These are phyloP conservation scores for Hemibagrus wyckioides DNA, from an alignment of 2,113 vertebrate species.

Conservation along the genomic window DNA sequence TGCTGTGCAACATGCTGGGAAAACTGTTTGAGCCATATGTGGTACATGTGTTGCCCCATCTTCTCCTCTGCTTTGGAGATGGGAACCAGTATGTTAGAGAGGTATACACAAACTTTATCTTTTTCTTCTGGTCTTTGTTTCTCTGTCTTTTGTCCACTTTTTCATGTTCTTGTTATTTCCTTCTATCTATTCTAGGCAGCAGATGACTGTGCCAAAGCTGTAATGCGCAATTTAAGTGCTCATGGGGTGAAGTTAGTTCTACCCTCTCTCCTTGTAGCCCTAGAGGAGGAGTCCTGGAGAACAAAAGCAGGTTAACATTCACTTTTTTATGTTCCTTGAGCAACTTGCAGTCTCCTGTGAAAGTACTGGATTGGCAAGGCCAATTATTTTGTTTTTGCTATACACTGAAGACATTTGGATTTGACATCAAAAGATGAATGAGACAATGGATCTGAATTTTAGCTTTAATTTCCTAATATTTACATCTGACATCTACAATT, in stretches of 20 bases:
- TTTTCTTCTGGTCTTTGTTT: not conserved
- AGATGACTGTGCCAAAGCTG: constrained; percentile 98
- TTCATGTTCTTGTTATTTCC: not conserved
- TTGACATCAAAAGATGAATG: not conserved
- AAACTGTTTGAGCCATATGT: constrained; percentile 98
- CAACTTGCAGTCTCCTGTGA: not conserved
- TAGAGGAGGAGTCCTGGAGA: constrained; percentile 98
- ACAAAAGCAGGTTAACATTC: constrained; percentile 89
- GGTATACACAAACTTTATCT: constrained; percentile 69
- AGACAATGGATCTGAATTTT: not conserved
- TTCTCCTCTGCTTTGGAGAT: constrained; percentile 96
- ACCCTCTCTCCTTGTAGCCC: constrained; percentile 89
- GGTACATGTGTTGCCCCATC: constrained; percentile 93
- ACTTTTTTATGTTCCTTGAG: not conserved
- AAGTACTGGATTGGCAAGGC: not conserved
- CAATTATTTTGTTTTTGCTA: not conserved
- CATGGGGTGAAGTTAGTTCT: constrained; percentile 97
- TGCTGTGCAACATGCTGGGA: constrained; percentile 97
- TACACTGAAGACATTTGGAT: not conserved
- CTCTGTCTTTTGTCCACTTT: not conserved
- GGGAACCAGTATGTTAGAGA: constrained; percentile 98
- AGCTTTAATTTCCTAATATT: not conserved
- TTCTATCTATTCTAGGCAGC: constrained; percentile 78
- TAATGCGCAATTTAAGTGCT: constrained; percentile 98
- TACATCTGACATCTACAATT: not conserved